phyloP scores from a whole-genome alignment of 2,888 invertebrate species.

The Cantharis flavilabris region DNA sequence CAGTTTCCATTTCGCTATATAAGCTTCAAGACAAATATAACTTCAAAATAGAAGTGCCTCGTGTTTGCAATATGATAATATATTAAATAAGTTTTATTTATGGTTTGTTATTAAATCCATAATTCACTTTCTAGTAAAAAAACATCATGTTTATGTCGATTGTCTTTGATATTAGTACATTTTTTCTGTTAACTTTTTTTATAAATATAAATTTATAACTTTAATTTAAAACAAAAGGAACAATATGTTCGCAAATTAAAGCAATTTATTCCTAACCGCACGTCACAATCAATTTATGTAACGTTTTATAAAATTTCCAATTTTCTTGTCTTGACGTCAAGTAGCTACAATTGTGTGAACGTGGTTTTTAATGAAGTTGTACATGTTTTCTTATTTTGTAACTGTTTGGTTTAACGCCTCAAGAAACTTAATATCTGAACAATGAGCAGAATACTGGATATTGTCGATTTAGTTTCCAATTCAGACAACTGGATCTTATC shows the following conservation, averaged over 20 bases:
- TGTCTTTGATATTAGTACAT: slow-evolving; percentile 30
- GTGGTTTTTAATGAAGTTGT: slow-evolving; percentile 1
- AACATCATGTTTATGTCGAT: slow-evolving; percentile 31
- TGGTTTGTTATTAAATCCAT: slow-evolving; percentile 36
- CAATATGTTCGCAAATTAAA: not conserved
- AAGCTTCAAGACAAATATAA: slow-evolving; percentile 34
- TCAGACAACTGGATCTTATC: slow-evolving; percentile 13
- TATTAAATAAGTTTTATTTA: slow-evolving; percentile 37
- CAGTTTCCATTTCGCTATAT: slow-evolving; percentile 27
- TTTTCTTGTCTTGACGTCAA: not conserved
- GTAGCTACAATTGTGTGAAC: not conserved
- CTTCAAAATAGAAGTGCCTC: slow-evolving; percentile 29
- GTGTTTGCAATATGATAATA: slow-evolving; percentile 33
- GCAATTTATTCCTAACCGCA: not conserved
- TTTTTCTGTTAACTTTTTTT: slow-evolving; percentile 15
- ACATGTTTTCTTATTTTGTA: slow-evolving; percentile 13
- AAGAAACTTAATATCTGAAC: slow-evolving; percentile 19
- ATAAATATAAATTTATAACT: not conserved
- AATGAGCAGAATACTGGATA: slow-evolving; percentile 11
- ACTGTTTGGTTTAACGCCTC: slow-evolving; percentile 6
- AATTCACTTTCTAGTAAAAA: slow-evolving; percentile 29
- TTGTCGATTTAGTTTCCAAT: slow-evolving; percentile 20
- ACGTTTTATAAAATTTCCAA: not conserved
- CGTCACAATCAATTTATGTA: not conserved
- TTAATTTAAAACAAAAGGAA: not conserved